These are phyloP conservation scores for Ommatoiulus sabulosus DNA, from an alignment of 2,888 invertebrate species.

Conservation along the genomic window DNA sequence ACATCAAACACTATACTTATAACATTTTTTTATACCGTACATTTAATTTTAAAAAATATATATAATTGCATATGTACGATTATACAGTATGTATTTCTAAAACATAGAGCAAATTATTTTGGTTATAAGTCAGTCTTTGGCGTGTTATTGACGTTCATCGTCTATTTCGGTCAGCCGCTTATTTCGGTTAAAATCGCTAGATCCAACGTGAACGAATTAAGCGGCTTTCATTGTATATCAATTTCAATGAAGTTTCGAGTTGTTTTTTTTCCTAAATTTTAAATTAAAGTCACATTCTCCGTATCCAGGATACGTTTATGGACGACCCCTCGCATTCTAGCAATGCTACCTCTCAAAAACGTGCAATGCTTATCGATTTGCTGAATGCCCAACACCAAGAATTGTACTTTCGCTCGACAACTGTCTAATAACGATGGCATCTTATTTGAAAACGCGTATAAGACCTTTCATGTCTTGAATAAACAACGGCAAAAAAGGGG, in stretches of 20 bases:
- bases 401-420: not conserved
- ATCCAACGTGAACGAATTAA: too few species aligned
- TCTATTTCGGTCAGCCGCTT: too few species aligned
- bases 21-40: too few species aligned
- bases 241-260: not conserved
- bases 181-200: too few species aligned
- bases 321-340: not conserved
- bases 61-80: too few species aligned
- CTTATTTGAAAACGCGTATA: not conserved
- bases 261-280: not conserved
- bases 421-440: not conserved
- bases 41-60: too few species aligned
- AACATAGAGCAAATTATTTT: too few species aligned
- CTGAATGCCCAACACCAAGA: not conserved
- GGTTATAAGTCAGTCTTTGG: too few species aligned
- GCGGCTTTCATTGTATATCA: too few species aligned
- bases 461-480: constrained; percentile 31
- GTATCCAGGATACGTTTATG: not conserved
- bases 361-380: not conserved
- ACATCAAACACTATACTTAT: too few species aligned
- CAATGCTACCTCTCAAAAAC: not conserved
- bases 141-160: too few species aligned
- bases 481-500: constrained; percentile 2
- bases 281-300: not conserved
- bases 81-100: too few species aligned